A percentile compares a stretch with the other conserved stretches of the same genome.
Conservation (phyloP, 2,113 vertebrate genomes). For the Urocolius indicus region DNA sequence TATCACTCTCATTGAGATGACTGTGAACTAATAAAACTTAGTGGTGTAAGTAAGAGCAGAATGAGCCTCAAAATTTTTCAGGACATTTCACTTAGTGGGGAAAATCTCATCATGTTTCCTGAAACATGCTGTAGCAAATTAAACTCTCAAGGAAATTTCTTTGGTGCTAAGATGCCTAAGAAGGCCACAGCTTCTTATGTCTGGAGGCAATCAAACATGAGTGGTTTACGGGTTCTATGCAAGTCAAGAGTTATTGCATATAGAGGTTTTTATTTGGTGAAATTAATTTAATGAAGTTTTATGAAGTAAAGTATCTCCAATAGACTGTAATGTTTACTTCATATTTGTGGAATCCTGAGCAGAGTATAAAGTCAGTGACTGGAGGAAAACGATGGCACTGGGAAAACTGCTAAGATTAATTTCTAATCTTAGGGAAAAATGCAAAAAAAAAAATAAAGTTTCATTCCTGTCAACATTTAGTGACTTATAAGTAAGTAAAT, state of each 20-base stretch:
- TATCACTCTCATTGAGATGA: neutral
- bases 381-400: neutral
- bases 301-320: neutral
- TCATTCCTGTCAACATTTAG: neutral
- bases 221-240: neutral
- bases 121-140: neutral
- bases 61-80: neutral
- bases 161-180: neutral
- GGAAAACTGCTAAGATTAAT: neutral
- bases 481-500: neutral
- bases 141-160: neutral
- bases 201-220: constrained; percentile 10
- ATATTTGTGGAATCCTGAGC: neutral
- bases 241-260: neutral
- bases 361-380: neutral
- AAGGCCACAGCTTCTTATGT: neutral
- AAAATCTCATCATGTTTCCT: neutral
- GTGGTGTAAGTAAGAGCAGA: neutral
- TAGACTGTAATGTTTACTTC: neutral
- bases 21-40: neutral
- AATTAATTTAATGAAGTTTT: neutral
- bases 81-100: neutral
- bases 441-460: neutral
- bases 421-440: neutral
- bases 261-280: neutral